These are phyloP conservation scores for Polyommatus iphigenia DNA, from an alignment of 2,888 invertebrate genomes.

Conservation along the genomic window DNA sequence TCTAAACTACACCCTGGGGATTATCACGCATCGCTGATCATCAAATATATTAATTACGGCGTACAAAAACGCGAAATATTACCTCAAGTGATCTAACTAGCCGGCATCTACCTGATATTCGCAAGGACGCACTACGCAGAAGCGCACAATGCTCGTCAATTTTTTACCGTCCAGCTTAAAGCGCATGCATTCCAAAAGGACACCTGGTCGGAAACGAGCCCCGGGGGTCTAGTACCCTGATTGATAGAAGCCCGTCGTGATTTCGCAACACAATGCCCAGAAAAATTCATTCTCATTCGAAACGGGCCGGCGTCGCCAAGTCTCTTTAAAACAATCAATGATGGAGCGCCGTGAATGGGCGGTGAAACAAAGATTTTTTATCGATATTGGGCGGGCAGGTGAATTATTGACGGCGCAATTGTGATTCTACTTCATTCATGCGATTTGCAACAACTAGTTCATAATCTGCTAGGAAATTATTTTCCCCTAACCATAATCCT, in stretches of 20 bases:
- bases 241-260: conserved; percentile 73
- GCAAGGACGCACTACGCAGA: conserved; percentile 66
- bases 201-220: conserved; percentile 79
- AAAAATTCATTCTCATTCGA: conserved; percentile 52
- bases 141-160: conserved; percentile 69
- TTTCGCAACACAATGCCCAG: conserved; percentile 59
- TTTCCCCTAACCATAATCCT: not conserved
- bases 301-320: conserved; percentile 65
- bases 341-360: conserved; percentile 72
- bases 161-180: conserved; percentile 64
- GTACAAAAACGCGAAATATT: conserved; percentile 19
- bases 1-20: conserved; percentile 1
- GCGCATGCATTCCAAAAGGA: conserved; percentile 76
- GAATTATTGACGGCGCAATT: conserved; percentile 55
- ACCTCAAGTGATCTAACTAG: conserved; percentile 33
- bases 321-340: conserved; percentile 80
- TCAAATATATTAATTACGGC: conserved; percentile 24
- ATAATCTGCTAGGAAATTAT: not conserved
- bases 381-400: conserved; percentile 62
- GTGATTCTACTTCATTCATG: conserved; percentile 26
- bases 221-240: conserved; percentile 71
- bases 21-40: conserved; percentile 24
- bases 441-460: not conserved
- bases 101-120: conserved; percentile 62
- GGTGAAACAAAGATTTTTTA: conserved; percentile 69